Conservation (phyloP, 2,888 invertebrate species). For the Hyposoter dolosus region DNA sequence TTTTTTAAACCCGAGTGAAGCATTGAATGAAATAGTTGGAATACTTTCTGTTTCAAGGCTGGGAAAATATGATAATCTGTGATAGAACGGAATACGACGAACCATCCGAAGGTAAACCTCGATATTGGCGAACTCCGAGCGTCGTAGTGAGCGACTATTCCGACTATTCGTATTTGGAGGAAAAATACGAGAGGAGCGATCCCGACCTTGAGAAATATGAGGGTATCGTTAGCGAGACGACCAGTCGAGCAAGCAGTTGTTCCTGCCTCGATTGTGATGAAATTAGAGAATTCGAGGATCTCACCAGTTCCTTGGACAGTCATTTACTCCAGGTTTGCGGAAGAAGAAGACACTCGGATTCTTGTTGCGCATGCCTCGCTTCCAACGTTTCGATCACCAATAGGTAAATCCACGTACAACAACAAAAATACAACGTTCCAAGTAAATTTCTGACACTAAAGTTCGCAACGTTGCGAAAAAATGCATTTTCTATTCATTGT, state of each 20-base stretch:
- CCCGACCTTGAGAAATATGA: conserved; percentile 80
- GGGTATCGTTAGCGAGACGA: conserved; percentile 75
- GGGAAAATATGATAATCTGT: conserved; percentile 76
- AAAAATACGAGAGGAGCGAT: conserved; percentile 80
- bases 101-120: conserved; percentile 78
- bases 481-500: too few species aligned
- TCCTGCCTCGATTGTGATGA: conserved; percentile 83
- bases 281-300: conserved; percentile 75
- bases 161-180: conserved; percentile 87
- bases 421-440: background rate
- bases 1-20: background rate
- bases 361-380: conserved; percentile 78
- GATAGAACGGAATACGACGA: conserved; percentile 78
- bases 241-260: conserved; percentile 81
- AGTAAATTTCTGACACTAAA: background rate
- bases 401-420: conserved; percentile 60
- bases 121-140: conserved; percentile 92
- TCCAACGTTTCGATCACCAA: conserved; percentile 68
- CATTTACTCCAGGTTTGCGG: conserved; percentile 77
- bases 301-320: conserved; percentile 70
- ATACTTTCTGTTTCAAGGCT: conserved; percentile 71
- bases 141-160: conserved; percentile 96
- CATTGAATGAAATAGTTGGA: background rate
- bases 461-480: too few species aligned
- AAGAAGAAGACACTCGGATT: conserved; percentile 82